Evolutionary conservation across 2,888 invertebrate species (phyloP).

Genomic region (Plagiodera versicolora): DNA sequence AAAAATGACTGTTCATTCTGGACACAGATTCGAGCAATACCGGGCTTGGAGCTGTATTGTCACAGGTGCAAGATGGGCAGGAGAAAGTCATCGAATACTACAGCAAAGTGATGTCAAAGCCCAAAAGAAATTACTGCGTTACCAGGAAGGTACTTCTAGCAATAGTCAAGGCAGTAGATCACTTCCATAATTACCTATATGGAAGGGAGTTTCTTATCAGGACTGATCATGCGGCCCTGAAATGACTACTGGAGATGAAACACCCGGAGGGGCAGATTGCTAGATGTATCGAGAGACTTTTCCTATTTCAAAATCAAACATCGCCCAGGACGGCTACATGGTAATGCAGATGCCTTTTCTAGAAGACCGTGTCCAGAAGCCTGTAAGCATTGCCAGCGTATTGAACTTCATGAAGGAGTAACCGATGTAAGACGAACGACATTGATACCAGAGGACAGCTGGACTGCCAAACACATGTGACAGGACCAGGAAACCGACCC

Average conservation of each 20-base stretch:
- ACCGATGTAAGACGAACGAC: no score
- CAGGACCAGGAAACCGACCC: neutral
- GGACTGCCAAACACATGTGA: no score
- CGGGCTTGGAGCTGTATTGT: conserved; percentile 22
- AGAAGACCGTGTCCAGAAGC: neutral
- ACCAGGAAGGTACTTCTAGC: no score
- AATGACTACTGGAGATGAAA: conserved; percentile 43
- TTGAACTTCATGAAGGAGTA: no score
- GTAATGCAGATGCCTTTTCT: no score
- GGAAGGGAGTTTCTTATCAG: conserved; percentile 31
- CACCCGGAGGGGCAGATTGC: conserved; percentile 45
- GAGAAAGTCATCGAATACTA: conserved; percentile 34
- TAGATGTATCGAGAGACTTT: conserved; percentile 43
- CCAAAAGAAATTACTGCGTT: no score
- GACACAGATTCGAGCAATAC: conserved; percentile 17
- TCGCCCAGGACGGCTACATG: no score
- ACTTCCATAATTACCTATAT: conserved; percentile 14
- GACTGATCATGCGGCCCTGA: conserved; percentile 43
- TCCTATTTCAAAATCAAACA: conserved; percentile 35
- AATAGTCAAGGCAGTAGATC: no score
- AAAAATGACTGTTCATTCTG: neutral
- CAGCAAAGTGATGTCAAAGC: conserved; percentile 27
- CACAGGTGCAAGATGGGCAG: conserved; percentile 21
- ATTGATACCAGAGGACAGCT: no score
- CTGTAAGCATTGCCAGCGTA: conserved; percentile 1